These are phyloP conservation scores for Anoplolepis gracilipes DNA, from an alignment of 1,140 invertebrate genomes.

Conservation along the genomic window DNA sequence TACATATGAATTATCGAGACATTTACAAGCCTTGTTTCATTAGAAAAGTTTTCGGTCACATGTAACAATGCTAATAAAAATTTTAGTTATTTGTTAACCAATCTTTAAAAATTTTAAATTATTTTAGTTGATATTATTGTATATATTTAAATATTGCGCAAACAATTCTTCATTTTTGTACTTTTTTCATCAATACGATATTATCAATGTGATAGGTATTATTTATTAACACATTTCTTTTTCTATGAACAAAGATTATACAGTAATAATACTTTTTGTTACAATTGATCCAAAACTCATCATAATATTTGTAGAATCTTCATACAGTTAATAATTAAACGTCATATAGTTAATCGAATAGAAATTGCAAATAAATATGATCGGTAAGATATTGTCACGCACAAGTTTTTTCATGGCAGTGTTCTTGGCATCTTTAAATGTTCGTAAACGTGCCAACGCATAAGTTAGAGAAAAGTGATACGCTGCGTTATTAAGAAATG, in stretches of 20 bases:
- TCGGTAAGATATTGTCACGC: conserved; percentile 16
- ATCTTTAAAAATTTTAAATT: background rate
- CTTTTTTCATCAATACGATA: too few relatives aligned
- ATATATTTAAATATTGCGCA: background rate
- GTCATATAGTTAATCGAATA: conserved; percentile 20
- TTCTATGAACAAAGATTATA: background rate
- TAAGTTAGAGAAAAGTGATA: background rate
- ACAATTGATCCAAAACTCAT: background rate
- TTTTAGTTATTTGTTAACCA: background rate
- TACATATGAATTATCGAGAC: background rate
- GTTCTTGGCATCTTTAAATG: background rate
- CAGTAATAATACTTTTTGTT: background rate
- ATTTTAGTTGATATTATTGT: background rate
- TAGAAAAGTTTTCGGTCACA: background rate
- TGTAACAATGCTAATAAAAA: background rate
- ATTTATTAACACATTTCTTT: background rate
- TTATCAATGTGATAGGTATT: background rate
- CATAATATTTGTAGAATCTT: background rate
- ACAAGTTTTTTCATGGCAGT: conserved; percentile 23
- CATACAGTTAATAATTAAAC: background rate
- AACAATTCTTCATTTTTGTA: background rate
- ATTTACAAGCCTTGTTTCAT: background rate
- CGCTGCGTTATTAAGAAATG: background rate
- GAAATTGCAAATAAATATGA: conserved; percentile 34
- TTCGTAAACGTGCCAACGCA: background rate